A percentile compares a stretch with the other conserved stretches of the same genome.
Evolutionary conservation across 2,797 vertebrate genomes (phyloP).

Genomic region (Spea hammondii): DNA sequence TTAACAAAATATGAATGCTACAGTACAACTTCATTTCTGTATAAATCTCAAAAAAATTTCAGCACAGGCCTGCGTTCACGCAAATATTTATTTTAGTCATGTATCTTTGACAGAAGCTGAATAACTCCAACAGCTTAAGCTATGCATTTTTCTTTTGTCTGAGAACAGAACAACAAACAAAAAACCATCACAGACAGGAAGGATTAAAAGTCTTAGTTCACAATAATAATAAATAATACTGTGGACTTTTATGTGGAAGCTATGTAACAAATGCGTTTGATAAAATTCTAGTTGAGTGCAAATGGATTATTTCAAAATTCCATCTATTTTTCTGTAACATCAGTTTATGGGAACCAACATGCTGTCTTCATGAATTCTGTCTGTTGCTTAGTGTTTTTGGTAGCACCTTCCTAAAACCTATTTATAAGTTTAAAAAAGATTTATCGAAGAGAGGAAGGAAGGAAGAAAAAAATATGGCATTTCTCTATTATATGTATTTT

Average conservation of each 20-base stretch:
- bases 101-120: slow-evolving; percentile 30
- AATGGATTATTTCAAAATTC: slow-evolving; percentile 38
- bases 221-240: slow-evolving; percentile 25
- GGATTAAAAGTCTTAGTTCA: slow-evolving; percentile 38
- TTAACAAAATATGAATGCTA: no score
- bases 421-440: slow-evolving; percentile 5
- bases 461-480: no score
- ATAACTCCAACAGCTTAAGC: slow-evolving; percentile 39
- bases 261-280: slow-evolving; percentile 23
- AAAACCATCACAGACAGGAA: slow-evolving; percentile 17
- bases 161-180: slow-evolving; percentile 40
- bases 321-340: slow-evolving; percentile 35
- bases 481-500: no score
- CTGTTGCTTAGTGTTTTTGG: slow-evolving; percentile 8
- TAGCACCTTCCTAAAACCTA: slow-evolving; percentile 5
- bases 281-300: slow-evolving; percentile 35
- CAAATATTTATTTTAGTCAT: slow-evolving; percentile 44
- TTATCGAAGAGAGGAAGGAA: background rate
- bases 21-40: no score
- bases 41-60: background rate
- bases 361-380: slow-evolving; percentile 35
- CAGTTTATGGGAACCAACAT: slow-evolving; percentile 31
- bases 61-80: slow-evolving; percentile 7
- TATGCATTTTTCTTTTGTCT: slow-evolving; percentile 15
- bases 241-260: slow-evolving; percentile 14